These are phyloP conservation scores for Thereuonema tuberculata DNA, from an alignment of 1,140 invertebrate species.

Conservation along the genomic window DNA sequence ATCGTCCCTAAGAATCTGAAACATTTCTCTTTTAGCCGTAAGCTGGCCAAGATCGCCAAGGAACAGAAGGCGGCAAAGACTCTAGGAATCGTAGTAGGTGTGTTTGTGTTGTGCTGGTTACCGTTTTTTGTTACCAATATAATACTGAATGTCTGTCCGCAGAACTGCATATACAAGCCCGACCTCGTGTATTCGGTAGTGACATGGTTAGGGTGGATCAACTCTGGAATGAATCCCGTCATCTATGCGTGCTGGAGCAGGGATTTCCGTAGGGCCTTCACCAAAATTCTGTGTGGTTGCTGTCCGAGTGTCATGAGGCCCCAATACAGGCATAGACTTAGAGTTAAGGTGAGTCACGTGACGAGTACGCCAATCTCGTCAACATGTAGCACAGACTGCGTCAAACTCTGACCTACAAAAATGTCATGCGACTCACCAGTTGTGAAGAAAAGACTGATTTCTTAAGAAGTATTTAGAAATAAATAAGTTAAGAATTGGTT, in stretches of 20 bases:
- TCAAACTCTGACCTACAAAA: slow-evolving; percentile 8
- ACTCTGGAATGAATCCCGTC: slow-evolving; percentile 94
- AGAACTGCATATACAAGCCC: slow-evolving; percentile 65
- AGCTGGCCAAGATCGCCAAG: slow-evolving; percentile 59
- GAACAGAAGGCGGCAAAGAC: slow-evolving; percentile 44
- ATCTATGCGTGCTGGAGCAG: slow-evolving; percentile 95
- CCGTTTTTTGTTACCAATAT: slow-evolving; percentile 97
- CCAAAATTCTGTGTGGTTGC: slow-evolving; percentile 16
- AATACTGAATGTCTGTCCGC: slow-evolving; percentile 72
- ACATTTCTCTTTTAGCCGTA: slow-evolving; percentile 76
- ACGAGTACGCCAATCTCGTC: slow-evolving; percentile 2
- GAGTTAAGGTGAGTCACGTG: background rate
- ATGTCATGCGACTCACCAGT: too few species aligned
- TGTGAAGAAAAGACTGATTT: too few species aligned
- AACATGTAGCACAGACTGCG: slow-evolving; percentile 8
- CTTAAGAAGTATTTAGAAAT: too few species aligned
- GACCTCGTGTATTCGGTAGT: slow-evolving; percentile 83
- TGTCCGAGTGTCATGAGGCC: slow-evolving; percentile 6
- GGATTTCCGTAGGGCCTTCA: slow-evolving; percentile 47
- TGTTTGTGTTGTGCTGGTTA: slow-evolving; percentile 94
- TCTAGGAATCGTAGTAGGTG: slow-evolving; percentile 58
- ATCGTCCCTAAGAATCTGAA: slow-evolving; percentile 37
- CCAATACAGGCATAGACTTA: background rate
- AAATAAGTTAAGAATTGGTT: too few species aligned
- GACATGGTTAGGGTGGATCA: slow-evolving; percentile 98